Evolutionary conservation across 1,140 invertebrate genomes (phyloP).

Genomic region (Hylyphantes graminicola): DNA sequence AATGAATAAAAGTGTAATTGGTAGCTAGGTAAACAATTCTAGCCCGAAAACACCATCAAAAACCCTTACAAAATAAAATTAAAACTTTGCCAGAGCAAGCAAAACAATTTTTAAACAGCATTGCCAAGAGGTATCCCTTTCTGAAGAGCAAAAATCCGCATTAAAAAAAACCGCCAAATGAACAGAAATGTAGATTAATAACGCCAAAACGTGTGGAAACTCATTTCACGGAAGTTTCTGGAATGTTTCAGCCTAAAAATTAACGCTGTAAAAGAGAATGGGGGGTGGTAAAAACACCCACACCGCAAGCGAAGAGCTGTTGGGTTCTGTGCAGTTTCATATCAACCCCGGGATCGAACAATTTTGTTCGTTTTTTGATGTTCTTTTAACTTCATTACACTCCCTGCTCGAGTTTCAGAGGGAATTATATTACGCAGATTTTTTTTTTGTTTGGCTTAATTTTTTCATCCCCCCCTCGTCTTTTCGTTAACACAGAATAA

Average conservation of each 20-base stretch:
- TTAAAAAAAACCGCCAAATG: conserved; percentile 11
- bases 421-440: not conserved
- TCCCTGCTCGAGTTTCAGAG: conserved; percentile 1
- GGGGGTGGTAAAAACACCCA: not conserved
- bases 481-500: conserved; percentile 48
- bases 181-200: conserved; percentile 54
- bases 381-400: conserved; percentile 15
- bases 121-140: too few species aligned
- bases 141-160: conserved; percentile 20
- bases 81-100: too few species aligned
- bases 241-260: conserved; percentile 45
- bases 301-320: conserved; percentile 13
- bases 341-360: conserved; percentile 36
- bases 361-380: not conserved
- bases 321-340: conserved; percentile 17
- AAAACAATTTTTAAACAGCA: too few species aligned
- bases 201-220: conserved; percentile 51
- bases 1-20: too few species aligned
- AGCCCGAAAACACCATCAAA: too few species aligned
- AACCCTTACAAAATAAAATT: too few species aligned
- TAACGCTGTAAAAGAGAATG: conserved; percentile 17
- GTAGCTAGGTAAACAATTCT: too few species aligned
- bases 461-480: not conserved
- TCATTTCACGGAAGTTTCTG: conserved; percentile 56
- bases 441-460: conserved; percentile 1